Evolutionary conservation across 2,113 vertebrate species (phyloP).

Genomic region (Pteronura brasiliensis): DNA sequence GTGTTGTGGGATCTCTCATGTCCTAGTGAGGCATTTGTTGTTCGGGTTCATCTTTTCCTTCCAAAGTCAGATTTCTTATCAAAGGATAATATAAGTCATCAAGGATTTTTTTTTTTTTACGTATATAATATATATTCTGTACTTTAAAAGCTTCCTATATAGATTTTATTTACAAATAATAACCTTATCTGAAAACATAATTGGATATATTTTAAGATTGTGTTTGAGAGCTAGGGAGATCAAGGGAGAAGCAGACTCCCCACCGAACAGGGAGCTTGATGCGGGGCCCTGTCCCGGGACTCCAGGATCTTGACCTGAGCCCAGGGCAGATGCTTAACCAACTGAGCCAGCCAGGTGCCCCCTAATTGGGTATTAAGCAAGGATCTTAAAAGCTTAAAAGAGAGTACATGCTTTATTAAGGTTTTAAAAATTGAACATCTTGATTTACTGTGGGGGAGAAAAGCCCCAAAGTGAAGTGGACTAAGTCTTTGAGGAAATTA

Average conservation of each 20-base stretch:
- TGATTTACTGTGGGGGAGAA: background rate
- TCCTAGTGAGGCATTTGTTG: background rate
- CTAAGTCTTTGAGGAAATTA: background rate
- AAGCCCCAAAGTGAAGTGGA: background rate
- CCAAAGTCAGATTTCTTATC: background rate
- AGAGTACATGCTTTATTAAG: background rate
- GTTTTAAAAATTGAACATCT: background rate
- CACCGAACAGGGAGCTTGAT: too few relatives aligned
- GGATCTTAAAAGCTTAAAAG: background rate
- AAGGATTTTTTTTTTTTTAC: background rate
- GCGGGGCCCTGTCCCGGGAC: too few relatives aligned
- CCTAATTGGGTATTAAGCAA: background rate
- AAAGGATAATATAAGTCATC: background rate
- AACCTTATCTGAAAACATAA: background rate
- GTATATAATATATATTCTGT: background rate
- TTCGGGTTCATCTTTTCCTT: background rate
- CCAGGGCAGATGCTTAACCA: background rate
- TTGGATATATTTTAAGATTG: background rate
- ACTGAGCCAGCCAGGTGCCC: background rate
- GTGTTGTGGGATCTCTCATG: background rate
- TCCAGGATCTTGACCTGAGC: too few relatives aligned
- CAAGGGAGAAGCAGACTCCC: background rate
- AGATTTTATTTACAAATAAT: background rate
- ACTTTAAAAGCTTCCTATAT: background rate
- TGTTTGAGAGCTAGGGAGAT: background rate